Conservation (phyloP, 2,113 vertebrate species). For the Corynorhinus townsendii region DNA sequence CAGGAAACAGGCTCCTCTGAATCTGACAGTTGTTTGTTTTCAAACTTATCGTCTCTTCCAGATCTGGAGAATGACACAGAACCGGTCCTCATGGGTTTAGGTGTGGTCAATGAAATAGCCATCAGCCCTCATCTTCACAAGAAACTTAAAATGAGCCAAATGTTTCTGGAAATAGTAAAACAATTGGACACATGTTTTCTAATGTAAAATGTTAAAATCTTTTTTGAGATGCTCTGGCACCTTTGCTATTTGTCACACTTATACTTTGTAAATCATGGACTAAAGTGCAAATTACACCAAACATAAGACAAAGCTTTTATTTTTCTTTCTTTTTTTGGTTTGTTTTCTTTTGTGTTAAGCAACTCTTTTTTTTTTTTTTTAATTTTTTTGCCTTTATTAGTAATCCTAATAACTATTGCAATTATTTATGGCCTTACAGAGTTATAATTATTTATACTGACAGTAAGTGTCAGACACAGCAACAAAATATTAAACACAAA, state of each 20-base stretch:
- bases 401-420: not conserved
- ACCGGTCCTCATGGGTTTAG: not conserved
- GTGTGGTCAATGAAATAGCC: not conserved
- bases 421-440: not conserved
- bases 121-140: not conserved
- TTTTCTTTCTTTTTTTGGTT: not conserved
- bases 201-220: accelerated
- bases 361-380: not conserved
- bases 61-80: not conserved
- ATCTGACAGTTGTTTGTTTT: conserved; percentile 42
- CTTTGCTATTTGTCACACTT: not conserved
- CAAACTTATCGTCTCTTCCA: conserved; percentile 33
- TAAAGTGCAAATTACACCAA: not conserved
- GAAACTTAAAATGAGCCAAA: not conserved
- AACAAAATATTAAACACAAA: not conserved
- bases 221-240: not conserved
- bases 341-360: not conserved
- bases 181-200: not conserved
- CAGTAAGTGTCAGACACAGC: not conserved
- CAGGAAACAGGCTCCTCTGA: conserved; percentile 40
- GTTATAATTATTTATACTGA: not conserved
- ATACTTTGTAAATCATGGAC: not conserved
- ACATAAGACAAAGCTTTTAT: not conserved
- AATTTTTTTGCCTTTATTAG: not conserved
- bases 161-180: not conserved